Base-by-base conservation (phyloP, 2,888 invertebrate species). In the Chymomyza procnemis region DNA sequence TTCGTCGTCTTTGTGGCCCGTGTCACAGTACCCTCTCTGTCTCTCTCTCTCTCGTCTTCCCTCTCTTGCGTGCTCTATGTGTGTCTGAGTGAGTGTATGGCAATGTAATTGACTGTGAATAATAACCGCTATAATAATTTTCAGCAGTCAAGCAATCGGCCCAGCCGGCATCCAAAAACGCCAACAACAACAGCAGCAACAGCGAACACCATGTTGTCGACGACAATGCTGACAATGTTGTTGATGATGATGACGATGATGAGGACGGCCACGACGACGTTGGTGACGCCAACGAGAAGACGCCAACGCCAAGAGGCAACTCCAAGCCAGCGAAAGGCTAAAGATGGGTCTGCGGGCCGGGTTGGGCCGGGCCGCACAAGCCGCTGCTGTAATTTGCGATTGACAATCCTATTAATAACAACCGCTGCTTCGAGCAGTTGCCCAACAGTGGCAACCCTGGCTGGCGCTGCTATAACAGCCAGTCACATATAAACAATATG, bases 41-140 rank as follows among this genome's bases (percentile, higher is more conserved):
- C n/a, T n/a, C n/a, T n/a, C n/a, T n/a, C n/a, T n/a, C n/a, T n/a
- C n/a, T n/a, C n/a, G n/a, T n/a, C n/a, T n/a, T 4, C 30, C 34
- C 34, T 34, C 34, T 63, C n/a, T 54, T 52, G 12, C 68, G 54
- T 54, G 26, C n/a, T n/a, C n/a, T 50, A 18, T 63, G 60, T 66
- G 56, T 66, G 59, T 60, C 26, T 65, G 52, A 62, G 62, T 69
- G 55, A 79, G 65, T 74, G 67, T 79, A 69, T 71, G 86, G 75
- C 76, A 84, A 88, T 86, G 83, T 88, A 84, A 84, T 84, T 84
- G 83, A 84, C 87, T 84, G 83, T 88, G 81, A 84, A 88, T 88
- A 84, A 84, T 84, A 88, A 86, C 83, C 87, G 83, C 88, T 75
- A 88, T 84, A 84, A 86, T 88, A 87, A 87, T 84, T 86, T 87